Evolutionary conservation across 2,797 vertebrate genomes (phyloP).

Genomic region (Anomalospiza imberbis): DNA sequence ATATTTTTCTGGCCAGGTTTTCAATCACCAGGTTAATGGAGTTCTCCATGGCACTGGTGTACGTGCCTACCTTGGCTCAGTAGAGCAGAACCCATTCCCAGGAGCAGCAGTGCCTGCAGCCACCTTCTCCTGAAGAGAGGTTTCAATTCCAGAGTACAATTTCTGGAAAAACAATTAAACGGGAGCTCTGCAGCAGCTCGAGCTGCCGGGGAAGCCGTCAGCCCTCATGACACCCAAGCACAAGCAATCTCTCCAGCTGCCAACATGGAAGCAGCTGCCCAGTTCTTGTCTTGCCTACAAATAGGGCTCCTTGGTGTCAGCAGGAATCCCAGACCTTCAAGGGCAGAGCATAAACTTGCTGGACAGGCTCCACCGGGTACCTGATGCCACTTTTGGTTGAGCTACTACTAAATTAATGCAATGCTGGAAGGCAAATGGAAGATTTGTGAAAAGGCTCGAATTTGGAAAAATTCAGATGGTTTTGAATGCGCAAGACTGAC

Average conservation of each 20-base stretch:
- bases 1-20: background rate
- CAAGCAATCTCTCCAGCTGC: background rate
- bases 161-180: background rate
- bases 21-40: background rate
- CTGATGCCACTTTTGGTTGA: background rate
- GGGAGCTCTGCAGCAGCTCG: background rate
- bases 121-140: background rate
- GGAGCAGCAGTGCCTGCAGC: background rate
- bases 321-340: background rate
- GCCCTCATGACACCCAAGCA: background rate
- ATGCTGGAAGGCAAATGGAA: background rate
- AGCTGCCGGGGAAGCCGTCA: background rate
- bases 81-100: rapidly evolving
- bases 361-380: background rate
- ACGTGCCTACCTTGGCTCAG: background rate
- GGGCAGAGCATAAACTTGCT: background rate
- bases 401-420: background rate
- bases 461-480: background rate
- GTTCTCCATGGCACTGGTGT: background rate
- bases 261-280: background rate
- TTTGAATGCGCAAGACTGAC: background rate
- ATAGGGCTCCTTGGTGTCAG: background rate
- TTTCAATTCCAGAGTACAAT: background rate
- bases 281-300: background rate
- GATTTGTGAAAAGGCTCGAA: background rate